phyloP scores from a whole-genome alignment of 2,797 vertebrate species.

The Phoebastria nigripes region DNA sequence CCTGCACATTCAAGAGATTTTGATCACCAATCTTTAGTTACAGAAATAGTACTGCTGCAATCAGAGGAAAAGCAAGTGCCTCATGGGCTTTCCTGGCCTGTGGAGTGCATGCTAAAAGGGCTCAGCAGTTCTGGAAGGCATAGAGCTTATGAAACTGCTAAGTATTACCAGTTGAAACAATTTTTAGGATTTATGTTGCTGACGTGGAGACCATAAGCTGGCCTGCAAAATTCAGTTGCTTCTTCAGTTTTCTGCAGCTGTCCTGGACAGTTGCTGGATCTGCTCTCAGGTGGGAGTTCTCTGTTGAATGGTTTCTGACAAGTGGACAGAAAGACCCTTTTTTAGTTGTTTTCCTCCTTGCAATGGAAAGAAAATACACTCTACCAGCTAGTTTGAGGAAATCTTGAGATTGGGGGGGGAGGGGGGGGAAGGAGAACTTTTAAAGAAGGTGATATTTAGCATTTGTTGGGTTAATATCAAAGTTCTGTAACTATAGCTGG shows the following conservation, averaged over 20 bases:
- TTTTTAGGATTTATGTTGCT: neutral
- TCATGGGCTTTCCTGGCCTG: neutral
- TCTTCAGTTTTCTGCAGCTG: constrained; percentile 37
- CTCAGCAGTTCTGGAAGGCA: neutral
- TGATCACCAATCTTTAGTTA: neutral
- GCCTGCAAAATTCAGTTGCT: neutral
- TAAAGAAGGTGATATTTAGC: neutral
- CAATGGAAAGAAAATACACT: neutral
- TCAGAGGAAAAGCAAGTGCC: neutral
- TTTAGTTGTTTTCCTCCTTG: neutral
- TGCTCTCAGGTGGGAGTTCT: neutral
- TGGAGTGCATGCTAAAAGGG: neutral
- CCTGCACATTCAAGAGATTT: neutral
- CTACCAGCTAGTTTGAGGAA: neutral
- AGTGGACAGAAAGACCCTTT: neutral
- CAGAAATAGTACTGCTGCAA: neutral
- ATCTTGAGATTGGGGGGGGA: neutral
- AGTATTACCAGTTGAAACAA: neutral
- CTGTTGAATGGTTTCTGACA: neutral
- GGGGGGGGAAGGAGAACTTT: neutral
- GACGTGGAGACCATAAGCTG: neutral
- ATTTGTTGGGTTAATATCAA: neutral
- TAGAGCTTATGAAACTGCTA: neutral
- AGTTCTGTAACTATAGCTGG: neutral
- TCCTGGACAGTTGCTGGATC: neutral